Evolutionary conservation across 2,888 invertebrate genomes (phyloP), one percentile per base, ranked within the genome.

Genomic region (Hylaea fasciaria): DNA sequence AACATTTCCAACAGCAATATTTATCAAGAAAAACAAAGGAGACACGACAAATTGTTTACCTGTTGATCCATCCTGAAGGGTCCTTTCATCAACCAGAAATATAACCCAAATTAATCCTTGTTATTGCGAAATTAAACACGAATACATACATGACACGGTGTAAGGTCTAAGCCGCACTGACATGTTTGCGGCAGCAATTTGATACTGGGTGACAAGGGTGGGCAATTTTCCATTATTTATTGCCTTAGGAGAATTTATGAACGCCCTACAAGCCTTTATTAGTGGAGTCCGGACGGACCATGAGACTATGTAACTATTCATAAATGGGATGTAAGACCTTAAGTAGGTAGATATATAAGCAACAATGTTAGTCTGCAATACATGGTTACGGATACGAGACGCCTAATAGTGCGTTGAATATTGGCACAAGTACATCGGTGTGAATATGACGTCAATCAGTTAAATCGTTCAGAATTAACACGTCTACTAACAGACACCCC

Each of bases 191-290:
- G 72, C 72, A 76, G 77, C 83, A 83, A 85, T 86, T 85, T 86
- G 86, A 87, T 83, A 86, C 81, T 74, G 66, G 71, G 75, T 82
- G 86, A 87, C 88, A 85, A 69, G 87, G 87, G 86, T 85, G 82
- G 83, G 86, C 87, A 84, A 87, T 89, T 86, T 83, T 76, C 83
- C 86, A 82, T 87, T 87, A 88, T 89, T 88, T 88, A 88, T 87
- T 61, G 82, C 79, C 71, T 72, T 69, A 63, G 56, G 72, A 76
- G 78, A 82, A 87, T 88, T 87, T 88, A 88, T 85, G 82, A 76
- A 75, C 78, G 73, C 62, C 69, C 76, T 77, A 76, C 78, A 76
- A 75, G 71, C 78, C 81, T 84, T 81, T 81, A 83, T 83, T 82
- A 81, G 77, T 71, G 74, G 72, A 66, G 69, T 71, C 68, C 62